Base-by-base conservation (phyloP, 1,140 invertebrate genomes). In the Sitophilus oryzae region DNA sequence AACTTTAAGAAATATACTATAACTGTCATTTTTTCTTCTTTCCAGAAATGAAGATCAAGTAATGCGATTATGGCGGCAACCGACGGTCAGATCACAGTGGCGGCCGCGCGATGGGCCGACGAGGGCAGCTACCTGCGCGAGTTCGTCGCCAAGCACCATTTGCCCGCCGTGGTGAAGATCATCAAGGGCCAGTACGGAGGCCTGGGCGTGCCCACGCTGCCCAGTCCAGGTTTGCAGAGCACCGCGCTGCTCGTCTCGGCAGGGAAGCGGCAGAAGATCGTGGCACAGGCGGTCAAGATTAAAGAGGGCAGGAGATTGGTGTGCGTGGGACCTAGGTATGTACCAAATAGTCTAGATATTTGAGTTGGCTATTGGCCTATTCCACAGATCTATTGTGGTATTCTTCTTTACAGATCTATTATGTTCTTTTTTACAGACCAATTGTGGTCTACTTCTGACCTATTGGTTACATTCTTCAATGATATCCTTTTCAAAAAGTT, bases 151-250 rank as follows among this genome's bases (percentile, higher is more conserved):
- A 90, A 89, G 65, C 80, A 86, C 59, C 79, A 83, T 40, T 74
- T 93, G 44, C 92, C 93, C 6, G 84, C 82, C 59, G 84, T 95
- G 56, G 89, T 88, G 50, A 92, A 91, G 74, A 89, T 96, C 60
- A 85, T 89, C 52, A 93, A 94, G 74, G 92, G 92, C 48, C 90
- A 93, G 68, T 95, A 93, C 75, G 84, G 88, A 48, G 86, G 86
- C 19, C 78, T 95, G 10, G 91, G 91, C 3, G 88, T 90, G 14
- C 88, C 91, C 4, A 89, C 89, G 0, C 71, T 91, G 15, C 88
- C 89, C 14, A 88, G 84, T 56, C 88, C 89, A 0, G 84, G 86
- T 37, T 76, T 92, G 35, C 86, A 91, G 64, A 87, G 87, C 59
- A 90, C 88, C 2, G 86, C 91, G 3, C 73, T 94, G 10, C 80